Conservation (phyloP, 2,888 invertebrate genomes). For the Eupsilia transversa region DNA sequence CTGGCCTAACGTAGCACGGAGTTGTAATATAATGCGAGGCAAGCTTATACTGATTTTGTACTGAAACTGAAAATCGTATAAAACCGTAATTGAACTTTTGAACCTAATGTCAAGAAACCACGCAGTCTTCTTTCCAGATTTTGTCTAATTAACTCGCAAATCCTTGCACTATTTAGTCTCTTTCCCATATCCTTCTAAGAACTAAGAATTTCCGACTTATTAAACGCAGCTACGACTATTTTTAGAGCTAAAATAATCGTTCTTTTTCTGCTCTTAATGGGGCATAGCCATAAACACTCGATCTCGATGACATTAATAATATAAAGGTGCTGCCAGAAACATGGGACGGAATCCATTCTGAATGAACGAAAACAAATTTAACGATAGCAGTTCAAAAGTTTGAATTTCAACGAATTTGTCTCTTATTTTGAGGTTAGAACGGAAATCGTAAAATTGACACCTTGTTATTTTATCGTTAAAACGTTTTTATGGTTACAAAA, state of each 20-base stretch:
- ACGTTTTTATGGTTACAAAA: conserved; percentile 54
- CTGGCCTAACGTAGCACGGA: background rate
- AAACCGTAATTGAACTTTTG: background rate
- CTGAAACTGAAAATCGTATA: background rate
- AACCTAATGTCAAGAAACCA: background rate
- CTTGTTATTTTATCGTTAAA: conserved; percentile 48
- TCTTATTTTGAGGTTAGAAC: conserved; percentile 47
- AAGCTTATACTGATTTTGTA: background rate
- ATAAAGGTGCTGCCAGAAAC: conserved; percentile 80
- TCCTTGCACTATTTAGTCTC: background rate
- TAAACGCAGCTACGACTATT: conserved; percentile 9
- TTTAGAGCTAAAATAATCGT: conserved; percentile 15
- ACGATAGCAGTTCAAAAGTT: conserved; percentile 46
- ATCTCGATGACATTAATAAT: conserved; percentile 87
- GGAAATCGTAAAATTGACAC: conserved; percentile 54
- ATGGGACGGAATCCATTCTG: conserved; percentile 62
- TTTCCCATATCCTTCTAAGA: background rate
- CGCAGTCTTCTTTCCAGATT: background rate
- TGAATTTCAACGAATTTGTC: conserved; percentile 52
- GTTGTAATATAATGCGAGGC: background rate
- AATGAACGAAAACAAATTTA: conserved; percentile 66
- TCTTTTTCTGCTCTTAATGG: conserved; percentile 27
- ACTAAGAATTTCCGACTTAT: conserved; percentile 6
- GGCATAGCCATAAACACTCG: conserved; percentile 77
- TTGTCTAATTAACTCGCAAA: conserved; percentile 4